phyloP scores from a whole-genome alignment of 2,797 vertebrate species.

The Phoeniculus purpureus region DNA sequence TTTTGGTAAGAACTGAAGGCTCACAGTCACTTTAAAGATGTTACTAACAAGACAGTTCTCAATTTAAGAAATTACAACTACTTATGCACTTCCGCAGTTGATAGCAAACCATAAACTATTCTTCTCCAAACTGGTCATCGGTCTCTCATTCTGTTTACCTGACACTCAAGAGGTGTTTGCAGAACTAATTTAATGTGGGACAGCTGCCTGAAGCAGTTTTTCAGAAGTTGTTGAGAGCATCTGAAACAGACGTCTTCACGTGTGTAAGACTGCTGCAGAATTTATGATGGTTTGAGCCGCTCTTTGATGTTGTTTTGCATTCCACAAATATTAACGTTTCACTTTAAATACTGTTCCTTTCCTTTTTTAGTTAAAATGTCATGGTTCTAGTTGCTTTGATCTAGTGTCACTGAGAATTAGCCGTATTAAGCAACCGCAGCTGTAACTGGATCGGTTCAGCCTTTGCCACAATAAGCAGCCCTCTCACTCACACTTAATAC shows the following conservation, averaged over 20 bases:
- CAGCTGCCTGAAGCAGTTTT: neutral
- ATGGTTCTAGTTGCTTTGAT: neutral
- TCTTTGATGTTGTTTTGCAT: neutral
- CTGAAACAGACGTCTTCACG: neutral
- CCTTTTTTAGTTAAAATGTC: conserved; percentile 12
- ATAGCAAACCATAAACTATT: neutral
- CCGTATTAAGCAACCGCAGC: neutral
- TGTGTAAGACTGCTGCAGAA: neutral
- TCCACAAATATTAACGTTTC: neutral
- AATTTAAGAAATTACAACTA: neutral
- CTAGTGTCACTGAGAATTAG: neutral
- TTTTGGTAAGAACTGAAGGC: neutral
- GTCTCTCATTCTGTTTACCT: neutral
- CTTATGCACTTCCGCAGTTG: neutral
- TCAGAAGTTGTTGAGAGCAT: neutral
- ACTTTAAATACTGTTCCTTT: conserved; percentile 12
- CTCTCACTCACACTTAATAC: neutral
- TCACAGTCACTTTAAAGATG: neutral
- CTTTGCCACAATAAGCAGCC: neutral
- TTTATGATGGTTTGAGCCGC: neutral
- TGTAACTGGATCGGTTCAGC: neutral
- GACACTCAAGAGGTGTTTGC: neutral
- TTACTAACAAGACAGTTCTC: neutral
- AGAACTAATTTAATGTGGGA: neutral
- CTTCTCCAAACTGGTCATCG: neutral